phyloP scores from a whole-genome alignment of 2,797 vertebrate genomes.

The Poecile montanus region DNA sequence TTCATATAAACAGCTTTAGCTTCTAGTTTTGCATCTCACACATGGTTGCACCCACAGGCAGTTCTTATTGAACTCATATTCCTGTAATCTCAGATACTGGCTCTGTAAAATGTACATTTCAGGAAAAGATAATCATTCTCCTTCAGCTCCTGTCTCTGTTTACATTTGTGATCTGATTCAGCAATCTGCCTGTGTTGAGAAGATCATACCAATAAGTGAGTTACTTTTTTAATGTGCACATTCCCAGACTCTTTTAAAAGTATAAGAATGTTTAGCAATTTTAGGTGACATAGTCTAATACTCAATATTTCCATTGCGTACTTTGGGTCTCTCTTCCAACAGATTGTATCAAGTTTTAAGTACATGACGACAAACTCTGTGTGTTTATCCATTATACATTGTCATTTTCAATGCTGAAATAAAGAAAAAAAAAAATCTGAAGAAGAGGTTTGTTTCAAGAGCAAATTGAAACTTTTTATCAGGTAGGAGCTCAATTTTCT shows the following conservation, averaged over 20 bases:
- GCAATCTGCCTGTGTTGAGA: background rate
- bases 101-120: background rate
- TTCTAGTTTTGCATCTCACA: background rate
- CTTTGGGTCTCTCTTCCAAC: background rate
- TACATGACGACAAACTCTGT: background rate
- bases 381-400: background rate
- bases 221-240: background rate
- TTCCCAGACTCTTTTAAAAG: background rate
- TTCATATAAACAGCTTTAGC: background rate
- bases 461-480: background rate
- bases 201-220: background rate
- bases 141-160: conserved; percentile 6
- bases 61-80: background rate
- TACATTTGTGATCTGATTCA: conserved; percentile 28
- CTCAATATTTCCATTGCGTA: background rate
- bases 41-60: background rate
- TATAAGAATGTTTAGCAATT: background rate
- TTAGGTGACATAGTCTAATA: background rate
- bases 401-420: background rate
- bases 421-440: background rate
- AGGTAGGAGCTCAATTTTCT: background rate
- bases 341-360: background rate
- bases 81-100: background rate
- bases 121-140: background rate
- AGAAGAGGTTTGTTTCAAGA: background rate